Percentiles rank a stretch among this genome's conserved stretches.
These are phyloP conservation scores for Mesoclemmys tuberculata DNA, from an alignment of 2,113 vertebrate species.

Conservation along the genomic window DNA sequence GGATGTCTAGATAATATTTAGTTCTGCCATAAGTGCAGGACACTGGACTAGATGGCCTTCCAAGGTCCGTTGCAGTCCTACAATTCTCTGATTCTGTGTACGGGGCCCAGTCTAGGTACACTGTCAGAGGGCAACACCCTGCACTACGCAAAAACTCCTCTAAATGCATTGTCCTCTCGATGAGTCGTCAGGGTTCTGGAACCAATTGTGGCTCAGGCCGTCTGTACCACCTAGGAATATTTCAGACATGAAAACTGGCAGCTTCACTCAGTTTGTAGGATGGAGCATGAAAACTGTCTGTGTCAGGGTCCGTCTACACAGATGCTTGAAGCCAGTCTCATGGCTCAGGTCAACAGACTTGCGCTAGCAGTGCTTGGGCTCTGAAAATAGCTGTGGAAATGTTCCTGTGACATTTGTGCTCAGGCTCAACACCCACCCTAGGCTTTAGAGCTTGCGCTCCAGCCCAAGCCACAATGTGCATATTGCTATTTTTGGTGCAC, in stretches of 20 bases:
- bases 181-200: background rate
- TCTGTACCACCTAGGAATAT: background rate
- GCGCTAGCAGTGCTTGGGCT: too few species aligned
- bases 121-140: background rate
- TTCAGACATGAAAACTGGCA: background rate
- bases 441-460: background rate
- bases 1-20: background rate
- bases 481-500: background rate
- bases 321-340: background rate
- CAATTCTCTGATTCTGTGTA: too few species aligned
- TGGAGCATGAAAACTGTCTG: background rate
- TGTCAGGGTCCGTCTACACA: background rate
- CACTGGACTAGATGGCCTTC: too few species aligned
- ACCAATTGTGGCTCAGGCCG: background rate
- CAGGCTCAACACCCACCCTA: background rate
- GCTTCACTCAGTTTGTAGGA: background rate
- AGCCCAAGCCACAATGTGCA: background rate
- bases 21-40: background rate
- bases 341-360: background rate
- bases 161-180: background rate
- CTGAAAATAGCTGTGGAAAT: background rate
- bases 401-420: background rate
- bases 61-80: too few species aligned
- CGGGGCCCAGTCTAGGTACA: background rate
- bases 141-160: background rate